phyloP scores from a whole-genome alignment of 2,888 invertebrate species.

The Metalampra italica region DNA sequence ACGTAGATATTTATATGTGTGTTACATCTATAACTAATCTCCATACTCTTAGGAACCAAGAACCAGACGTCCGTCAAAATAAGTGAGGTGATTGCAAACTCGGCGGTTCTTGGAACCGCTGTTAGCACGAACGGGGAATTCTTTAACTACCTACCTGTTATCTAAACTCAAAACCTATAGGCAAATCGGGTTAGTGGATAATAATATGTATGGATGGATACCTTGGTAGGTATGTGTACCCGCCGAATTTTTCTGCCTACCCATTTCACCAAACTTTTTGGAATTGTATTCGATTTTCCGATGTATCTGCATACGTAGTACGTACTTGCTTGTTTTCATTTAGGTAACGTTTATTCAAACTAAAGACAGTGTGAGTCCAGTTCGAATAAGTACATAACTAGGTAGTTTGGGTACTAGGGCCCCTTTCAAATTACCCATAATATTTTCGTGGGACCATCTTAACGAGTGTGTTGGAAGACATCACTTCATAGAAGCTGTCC shows the following conservation, averaged over 20 bases:
- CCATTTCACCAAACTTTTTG: too few species aligned
- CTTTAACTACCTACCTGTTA: too few species aligned
- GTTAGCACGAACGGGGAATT: slow-evolving; percentile 15
- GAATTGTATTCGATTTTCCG: too few species aligned
- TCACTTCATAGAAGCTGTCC: slow-evolving; percentile 27
- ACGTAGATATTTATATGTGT: too few species aligned
- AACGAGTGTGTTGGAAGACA: slow-evolving; percentile 22
- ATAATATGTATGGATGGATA: too few species aligned
- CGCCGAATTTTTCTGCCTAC: too few species aligned
- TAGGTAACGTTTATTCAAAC: too few species aligned
- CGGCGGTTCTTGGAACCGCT: slow-evolving; percentile 22
- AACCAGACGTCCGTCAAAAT: slow-evolving; percentile 16
- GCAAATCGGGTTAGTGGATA: too few species aligned
- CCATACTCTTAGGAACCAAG: slow-evolving; percentile 7
- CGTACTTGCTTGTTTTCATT: neutral
- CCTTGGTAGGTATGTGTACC: too few species aligned
- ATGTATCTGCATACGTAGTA: too few species aligned
- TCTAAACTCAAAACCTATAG: neutral
- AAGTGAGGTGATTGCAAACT: slow-evolving; percentile 19
- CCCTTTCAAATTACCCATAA: slow-evolving; percentile 7
- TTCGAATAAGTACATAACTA: neutral
- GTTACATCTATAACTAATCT: neutral
- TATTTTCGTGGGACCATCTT: slow-evolving; percentile 17
- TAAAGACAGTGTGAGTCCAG: neutral
- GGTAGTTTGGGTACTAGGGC: neutral